phyloP scores from a whole-genome alignment of 2,888 invertebrate species.

The Laothoe populi region DNA sequence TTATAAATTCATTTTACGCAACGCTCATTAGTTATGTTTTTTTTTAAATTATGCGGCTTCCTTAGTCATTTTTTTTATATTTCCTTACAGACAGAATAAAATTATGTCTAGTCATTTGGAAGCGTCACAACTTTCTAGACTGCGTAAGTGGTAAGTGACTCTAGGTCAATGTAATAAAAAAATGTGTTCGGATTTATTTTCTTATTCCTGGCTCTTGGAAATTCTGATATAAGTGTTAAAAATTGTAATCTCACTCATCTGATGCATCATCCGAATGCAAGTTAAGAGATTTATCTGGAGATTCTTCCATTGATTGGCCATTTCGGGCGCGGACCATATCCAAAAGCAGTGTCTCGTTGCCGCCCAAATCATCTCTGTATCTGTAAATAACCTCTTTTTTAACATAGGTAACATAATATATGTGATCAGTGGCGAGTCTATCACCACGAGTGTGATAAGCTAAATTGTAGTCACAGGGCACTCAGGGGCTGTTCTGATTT shows the following conservation, averaged over 20 bases:
- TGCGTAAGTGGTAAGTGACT: background rate
- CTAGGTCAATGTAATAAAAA: background rate
- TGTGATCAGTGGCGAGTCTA: too few species aligned
- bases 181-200: background rate
- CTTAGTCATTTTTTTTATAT: background rate
- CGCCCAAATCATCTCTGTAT: slow-evolving; percentile 50
- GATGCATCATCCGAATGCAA: slow-evolving; percentile 56
- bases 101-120: background rate
- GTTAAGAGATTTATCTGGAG: slow-evolving; percentile 56
- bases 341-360: slow-evolving; percentile 63
- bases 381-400: too few species aligned
- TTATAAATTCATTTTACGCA: too few species aligned
- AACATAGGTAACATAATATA: too few species aligned
- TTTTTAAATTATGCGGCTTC: slow-evolving; percentile 2
- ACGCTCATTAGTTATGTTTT: background rate
- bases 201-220: background rate
- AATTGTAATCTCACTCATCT: slow-evolving; percentile 53
- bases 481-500: too few species aligned
- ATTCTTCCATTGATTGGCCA: slow-evolving; percentile 57
- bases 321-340: slow-evolving; percentile 72
- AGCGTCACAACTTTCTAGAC: slow-evolving; percentile 8
- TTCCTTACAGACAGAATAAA: slow-evolving; percentile 12
- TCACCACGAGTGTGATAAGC: too few species aligned
- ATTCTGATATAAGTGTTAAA: background rate
- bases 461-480: too few species aligned